A percentile compares a stretch with the other conserved stretches of the same genome.
Evolutionary conservation across 1,140 invertebrate genomes (phyloP).

Genomic region (Choristoneura fumiferana): DNA sequence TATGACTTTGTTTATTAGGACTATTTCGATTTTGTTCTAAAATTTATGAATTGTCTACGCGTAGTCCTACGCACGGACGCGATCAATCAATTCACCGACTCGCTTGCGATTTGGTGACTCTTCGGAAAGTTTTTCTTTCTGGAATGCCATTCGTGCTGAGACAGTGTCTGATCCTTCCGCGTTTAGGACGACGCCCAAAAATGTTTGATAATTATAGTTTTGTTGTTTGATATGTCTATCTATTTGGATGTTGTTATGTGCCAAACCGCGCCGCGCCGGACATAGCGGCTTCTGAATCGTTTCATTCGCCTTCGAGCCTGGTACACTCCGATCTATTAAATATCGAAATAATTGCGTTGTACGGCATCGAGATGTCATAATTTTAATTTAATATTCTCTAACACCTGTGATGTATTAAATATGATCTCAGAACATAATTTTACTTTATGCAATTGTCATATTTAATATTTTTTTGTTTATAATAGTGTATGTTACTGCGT

Average conservation of each 20-base stretch:
- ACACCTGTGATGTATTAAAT: conserved; percentile 79
- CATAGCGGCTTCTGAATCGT: conserved; percentile 11
- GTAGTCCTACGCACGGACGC: conserved; percentile 48
- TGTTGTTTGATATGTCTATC: conserved; percentile 38
- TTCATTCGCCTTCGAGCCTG: not conserved
- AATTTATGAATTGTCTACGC: conserved; percentile 64
- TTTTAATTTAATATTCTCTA: conserved; percentile 65
- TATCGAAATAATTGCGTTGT: conserved; percentile 9
- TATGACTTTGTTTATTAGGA: conserved; percentile 51
- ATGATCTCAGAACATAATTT: conserved; percentile 78
- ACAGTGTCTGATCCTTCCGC: not conserved
- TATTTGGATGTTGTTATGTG: conserved; percentile 38
- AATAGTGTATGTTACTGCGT: conserved; percentile 55
- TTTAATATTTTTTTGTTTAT: conserved; percentile 67
- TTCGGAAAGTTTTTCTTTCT: not conserved
- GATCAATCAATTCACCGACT: not conserved
- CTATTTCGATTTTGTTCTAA: conserved; percentile 55
- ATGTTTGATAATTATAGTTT: conserved; percentile 39
- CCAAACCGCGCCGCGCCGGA: conserved; percentile 19
- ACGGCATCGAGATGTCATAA: conserved; percentile 32
- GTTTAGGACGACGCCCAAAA: not conserved
- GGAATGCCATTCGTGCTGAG: not conserved
- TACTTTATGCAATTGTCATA: conserved; percentile 73
- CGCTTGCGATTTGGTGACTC: not conserved
- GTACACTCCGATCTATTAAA: conserved; percentile 3